A percentile compares a stretch with the other conserved stretches of the same genome.
Evolutionary conservation across 2,888 invertebrate species (phyloP).

Genomic region (Ormyrus rosae): DNA sequence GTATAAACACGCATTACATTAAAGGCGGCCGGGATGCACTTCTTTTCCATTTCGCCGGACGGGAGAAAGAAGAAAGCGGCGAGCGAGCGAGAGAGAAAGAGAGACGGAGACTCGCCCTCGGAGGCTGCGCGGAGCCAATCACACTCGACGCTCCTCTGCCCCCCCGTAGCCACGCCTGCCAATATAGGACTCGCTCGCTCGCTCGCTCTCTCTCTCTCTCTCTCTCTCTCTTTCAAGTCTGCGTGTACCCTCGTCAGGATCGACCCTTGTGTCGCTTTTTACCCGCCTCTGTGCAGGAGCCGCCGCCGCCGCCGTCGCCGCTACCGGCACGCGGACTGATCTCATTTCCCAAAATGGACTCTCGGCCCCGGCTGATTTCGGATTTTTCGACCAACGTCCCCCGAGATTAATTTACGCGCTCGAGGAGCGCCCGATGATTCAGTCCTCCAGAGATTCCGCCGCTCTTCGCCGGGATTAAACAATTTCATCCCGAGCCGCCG

Average conservation of each 20-base stretch:
- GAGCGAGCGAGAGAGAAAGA: conserved; percentile 61
- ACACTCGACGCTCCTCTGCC: conserved; percentile 66
- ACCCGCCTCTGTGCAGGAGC: conserved; percentile 55
- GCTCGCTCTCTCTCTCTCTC: conserved; percentile 65
- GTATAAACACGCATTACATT: conserved; percentile 73
- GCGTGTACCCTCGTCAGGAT: conserved; percentile 57
- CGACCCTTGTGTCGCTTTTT: conserved; percentile 64
- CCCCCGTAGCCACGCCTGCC: conserved; percentile 75
- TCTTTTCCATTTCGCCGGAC: neutral
- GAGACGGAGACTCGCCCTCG: conserved; percentile 57
- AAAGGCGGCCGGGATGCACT: conserved; percentile 53
- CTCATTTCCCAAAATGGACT: conserved; percentile 73
- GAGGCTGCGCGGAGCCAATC: conserved; percentile 69
- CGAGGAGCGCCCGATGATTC: conserved; percentile 36
- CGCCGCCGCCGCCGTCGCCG: conserved; percentile 7
- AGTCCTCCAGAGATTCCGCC: conserved; percentile 36
- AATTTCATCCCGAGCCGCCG: conserved; percentile 20
- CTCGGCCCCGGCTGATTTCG: conserved; percentile 16
- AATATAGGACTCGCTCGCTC: conserved; percentile 74
- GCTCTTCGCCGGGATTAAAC: conserved; percentile 5
- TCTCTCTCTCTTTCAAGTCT: conserved; percentile 68
- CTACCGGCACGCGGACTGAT: conserved; percentile 62
- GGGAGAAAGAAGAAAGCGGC: conserved; percentile 18
- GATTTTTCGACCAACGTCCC: conserved; percentile 50
- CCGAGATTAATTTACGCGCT: conserved; percentile 60